phyloP scores from a whole-genome alignment of 2,888 invertebrate species.

The Blastobasis lacticolella region DNA sequence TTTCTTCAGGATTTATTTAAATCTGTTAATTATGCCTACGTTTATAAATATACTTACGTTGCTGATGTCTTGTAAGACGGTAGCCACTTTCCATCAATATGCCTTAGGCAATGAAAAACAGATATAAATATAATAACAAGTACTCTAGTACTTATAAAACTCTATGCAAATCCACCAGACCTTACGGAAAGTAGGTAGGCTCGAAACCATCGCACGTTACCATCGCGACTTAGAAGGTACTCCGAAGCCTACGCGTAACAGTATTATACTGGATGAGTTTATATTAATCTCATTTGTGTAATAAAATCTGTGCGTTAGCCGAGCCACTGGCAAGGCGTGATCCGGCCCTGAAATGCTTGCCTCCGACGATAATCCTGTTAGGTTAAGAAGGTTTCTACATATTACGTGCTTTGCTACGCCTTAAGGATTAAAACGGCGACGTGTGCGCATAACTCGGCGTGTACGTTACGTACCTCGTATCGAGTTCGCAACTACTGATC shows the following conservation, averaged over 20 bases:
- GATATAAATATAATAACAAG: too few relatives aligned
- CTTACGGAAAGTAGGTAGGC: too few relatives aligned
- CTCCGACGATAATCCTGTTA: constrained; percentile 82
- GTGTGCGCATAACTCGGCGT: constrained; percentile 58
- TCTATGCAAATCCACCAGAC: too few relatives aligned
- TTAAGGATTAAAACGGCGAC: constrained; percentile 76
- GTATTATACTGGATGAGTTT: constrained; percentile 35
- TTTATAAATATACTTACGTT: too few relatives aligned
- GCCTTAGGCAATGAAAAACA: too few relatives aligned
- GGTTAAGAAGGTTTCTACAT: constrained; percentile 83
- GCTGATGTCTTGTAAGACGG: too few relatives aligned
- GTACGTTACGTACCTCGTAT: constrained; percentile 12
- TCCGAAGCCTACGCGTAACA: constrained; percentile 13
- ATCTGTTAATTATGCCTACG: too few relatives aligned
- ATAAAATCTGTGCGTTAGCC: constrained; percentile 72
- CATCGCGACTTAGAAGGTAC: constrained; percentile 22
- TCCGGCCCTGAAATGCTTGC: constrained; percentile 76
- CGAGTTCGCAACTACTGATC: too few relatives aligned
- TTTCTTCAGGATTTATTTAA: too few relatives aligned
- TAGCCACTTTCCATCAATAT: too few relatives aligned
- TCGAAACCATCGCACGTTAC: neutral
- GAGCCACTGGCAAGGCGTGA: constrained; percentile 56
- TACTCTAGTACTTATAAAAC: too few relatives aligned
- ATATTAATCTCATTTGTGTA: constrained; percentile 73
- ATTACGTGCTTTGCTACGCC: constrained; percentile 80